Evolutionary conservation across 2,888 invertebrate genomes (phyloP).

Genomic region (Pheosia tremula): DNA sequence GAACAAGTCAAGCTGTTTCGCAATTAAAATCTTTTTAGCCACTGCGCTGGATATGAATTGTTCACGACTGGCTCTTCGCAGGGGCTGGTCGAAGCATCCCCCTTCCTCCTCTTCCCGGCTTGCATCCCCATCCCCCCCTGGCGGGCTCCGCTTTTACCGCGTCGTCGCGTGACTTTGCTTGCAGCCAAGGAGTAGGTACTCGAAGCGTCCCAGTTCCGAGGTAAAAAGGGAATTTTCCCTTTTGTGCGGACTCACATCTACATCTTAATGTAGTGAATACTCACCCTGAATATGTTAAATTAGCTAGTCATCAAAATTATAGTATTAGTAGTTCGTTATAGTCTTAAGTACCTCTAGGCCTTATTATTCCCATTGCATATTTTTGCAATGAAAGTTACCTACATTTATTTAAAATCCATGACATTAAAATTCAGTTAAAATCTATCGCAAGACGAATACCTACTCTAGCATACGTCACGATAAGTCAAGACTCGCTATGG

Average conservation of each 20-base stretch:
- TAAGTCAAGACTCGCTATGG: too few species aligned
- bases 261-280: conserved; percentile 30
- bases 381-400: too few species aligned
- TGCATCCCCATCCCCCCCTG: conserved; percentile 9
- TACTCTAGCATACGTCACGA: too few species aligned
- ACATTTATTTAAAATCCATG: too few species aligned
- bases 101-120: background rate
- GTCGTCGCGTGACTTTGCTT: conserved; percentile 30
- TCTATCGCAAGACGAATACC: too few species aligned
- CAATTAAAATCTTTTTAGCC: conserved; percentile 49
- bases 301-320: background rate
- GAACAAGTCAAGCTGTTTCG: conserved; percentile 37
- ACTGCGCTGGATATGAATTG: conserved; percentile 48
- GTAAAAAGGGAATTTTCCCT: conserved; percentile 35
- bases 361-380: too few species aligned
- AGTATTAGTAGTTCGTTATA: too few species aligned
- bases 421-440: too few species aligned
- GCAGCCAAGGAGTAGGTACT: conserved; percentile 44
- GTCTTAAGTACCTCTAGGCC: too few species aligned
- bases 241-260: conserved; percentile 18
- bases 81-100: conserved; percentile 9
- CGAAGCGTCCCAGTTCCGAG: conserved; percentile 47
- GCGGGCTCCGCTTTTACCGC: conserved; percentile 11
- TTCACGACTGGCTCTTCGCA: conserved; percentile 41
- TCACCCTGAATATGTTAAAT: background rate